Evolutionary conservation across 1,140 invertebrate genomes (phyloP).

Genomic region (Drosophila orena): DNA sequence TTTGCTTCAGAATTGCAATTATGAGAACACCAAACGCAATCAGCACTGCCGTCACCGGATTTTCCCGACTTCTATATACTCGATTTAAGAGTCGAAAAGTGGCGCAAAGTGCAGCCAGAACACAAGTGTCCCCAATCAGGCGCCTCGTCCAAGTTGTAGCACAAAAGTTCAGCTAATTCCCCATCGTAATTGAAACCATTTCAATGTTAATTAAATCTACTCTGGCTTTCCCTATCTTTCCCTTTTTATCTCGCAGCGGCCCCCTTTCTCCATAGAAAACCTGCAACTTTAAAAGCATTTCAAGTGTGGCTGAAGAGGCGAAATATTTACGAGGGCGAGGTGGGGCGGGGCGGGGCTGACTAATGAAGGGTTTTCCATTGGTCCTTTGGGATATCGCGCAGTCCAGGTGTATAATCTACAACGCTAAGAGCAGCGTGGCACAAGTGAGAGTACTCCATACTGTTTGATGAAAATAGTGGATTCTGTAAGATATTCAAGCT

Average conservation of each 20-base stretch:
- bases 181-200: conserved; percentile 57
- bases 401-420: conserved; percentile 6
- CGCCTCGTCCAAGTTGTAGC: conserved; percentile 18
- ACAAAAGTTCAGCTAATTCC: conserved; percentile 41
- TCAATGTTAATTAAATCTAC: conserved; percentile 63
- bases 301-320: conserved; percentile 1
- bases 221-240: conserved; percentile 14
- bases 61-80: conserved; percentile 14
- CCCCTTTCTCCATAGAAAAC: neutral
- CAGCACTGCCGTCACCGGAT: conserved; percentile 20
- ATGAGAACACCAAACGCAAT: conserved; percentile 65
- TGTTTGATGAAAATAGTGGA: neutral
- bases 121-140: conserved; percentile 33
- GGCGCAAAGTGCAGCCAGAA: conserved; percentile 22
- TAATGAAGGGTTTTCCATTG: conserved; percentile 45
- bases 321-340: conserved; percentile 31
- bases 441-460: neutral
- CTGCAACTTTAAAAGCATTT: conserved; percentile 35
- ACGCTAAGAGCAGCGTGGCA: neutral
- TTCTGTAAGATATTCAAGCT: no score
- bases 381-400: conserved; percentile 10
- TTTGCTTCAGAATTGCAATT: conserved; percentile 64
- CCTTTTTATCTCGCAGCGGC: neutral
- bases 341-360: neutral
- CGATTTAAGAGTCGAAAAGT: conserved; percentile 26